Evolutionary conservation across 2,888 invertebrate genomes (phyloP), one percentile per base, ranked within the genome.

Genomic region (Sclerodermus sp.): DNA sequence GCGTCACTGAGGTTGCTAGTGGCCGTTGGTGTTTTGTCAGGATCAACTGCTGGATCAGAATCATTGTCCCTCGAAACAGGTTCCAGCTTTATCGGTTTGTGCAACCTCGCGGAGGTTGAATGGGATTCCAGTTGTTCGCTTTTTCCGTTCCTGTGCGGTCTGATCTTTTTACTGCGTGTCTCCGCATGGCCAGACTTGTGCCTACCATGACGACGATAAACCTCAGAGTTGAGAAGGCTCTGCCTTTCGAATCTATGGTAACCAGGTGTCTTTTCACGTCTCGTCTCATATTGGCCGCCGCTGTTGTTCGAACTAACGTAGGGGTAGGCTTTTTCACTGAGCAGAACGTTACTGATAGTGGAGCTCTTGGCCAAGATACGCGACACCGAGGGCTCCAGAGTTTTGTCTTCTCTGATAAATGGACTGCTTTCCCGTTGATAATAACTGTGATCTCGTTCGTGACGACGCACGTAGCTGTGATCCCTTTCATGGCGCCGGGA

Each of bases 281-380:
- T 80, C 62, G 81, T 80, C 29, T 23, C 23, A 23, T 8, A 8
- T 8, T 23, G 23, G 8, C 23, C 8, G n/a, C 83, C 83, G 16
- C 61, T 64, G 43, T 47, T 56, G 4, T 55, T 60, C 6, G 62
- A 50, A 10, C 76, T 75, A 1, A 82, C 82, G 67, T 83, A 84
- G 0, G 87, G 85, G 67, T 85, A 86, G 0, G 84, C 82, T 68
- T 86, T 88, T 72, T 89, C 88, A 41, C 86, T 84, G 56, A 91
- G 82, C 9, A 89, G 81, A 46, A 90, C 87, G 58, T 74, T 78
- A 13, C 74, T 68, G 2, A 87, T 85, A 1, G 90, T 89, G 13
- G 89, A 83, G 73, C 89, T 91, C 72, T 89, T 86, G 64, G 86
- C 80, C 29, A 90, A 46, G 65, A 79, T 74, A 73, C 86, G 42